These are phyloP conservation scores for Laticauda laticaudata DNA, from an alignment of 2,113 vertebrate genomes.

Conservation along the genomic window DNA sequence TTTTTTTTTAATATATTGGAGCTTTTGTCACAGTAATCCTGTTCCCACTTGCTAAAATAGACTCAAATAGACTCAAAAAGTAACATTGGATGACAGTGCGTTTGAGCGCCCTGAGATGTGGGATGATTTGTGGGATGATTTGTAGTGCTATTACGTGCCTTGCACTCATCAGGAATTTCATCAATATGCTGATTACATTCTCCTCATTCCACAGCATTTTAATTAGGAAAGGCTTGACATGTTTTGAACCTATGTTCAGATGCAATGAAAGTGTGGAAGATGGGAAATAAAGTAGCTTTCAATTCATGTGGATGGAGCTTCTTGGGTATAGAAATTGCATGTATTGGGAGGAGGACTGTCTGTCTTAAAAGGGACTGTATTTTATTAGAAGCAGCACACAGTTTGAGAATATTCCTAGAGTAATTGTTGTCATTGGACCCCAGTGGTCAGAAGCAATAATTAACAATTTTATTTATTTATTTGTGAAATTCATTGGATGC, in stretches of 20 bases:
- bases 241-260: background rate
- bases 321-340: background rate
- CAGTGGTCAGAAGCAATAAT: background rate
- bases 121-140: background rate
- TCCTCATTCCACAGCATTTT: background rate
- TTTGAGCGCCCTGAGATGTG: background rate
- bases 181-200: background rate
- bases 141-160: background rate
- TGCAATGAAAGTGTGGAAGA: background rate
- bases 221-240: background rate
- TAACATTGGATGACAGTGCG: background rate
- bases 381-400: background rate
- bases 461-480: background rate
- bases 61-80: background rate
- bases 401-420: background rate
- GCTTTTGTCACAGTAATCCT: background rate
- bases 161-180: background rate
- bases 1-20: background rate
- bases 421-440: background rate
- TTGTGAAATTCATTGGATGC: too few species aligned
- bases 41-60: background rate
- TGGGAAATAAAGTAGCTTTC: background rate
- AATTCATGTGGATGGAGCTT: background rate
- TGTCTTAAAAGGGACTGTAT: background rate
- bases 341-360: background rate